Base-by-base conservation (phyloP, 2,113 vertebrate species). In the Mola mola region DNA sequence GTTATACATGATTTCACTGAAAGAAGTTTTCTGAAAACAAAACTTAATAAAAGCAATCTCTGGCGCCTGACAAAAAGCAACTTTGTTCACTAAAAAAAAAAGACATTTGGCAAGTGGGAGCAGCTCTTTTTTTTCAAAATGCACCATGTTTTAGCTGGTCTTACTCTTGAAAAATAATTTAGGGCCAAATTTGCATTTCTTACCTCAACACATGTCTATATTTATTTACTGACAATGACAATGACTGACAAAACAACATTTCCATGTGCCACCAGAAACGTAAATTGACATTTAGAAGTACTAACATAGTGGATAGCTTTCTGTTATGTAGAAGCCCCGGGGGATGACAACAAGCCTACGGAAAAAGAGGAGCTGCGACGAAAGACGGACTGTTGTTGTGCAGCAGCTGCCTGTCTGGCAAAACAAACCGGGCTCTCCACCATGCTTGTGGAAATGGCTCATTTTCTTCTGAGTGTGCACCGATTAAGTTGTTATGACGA, bases 401-500 rank as follows among this genome's bases (percentile, higher is more conserved):
- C 63, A 43, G 46, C 48, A 78, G 49, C 67, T 80, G 67, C 29
- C 41, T 66, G 38, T 36, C 52, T 72, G 65, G 47, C 44, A 68
- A 52, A 80, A 75, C 50, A 86, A 77, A 75, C 52, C 20, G 56
- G 36, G 21, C 43, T 22, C 36, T 71, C 13, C 24, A 36, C 51
- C 49, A 55, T 16, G 31, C 61, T 29, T 29, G 55, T 17, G 1
- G 46, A 74, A 75, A 67, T 16, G 15, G 37, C 52, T 71, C 44
- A 47, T 71, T 76, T 79, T 67, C 71, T 66, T 68, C 46, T 19
- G 65, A 77, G 67, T 65, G 49, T 46, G 17, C 33, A 50, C 73
- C 83, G 84, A 89, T 87, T 86, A 84, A 81, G 68, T 74, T 59
- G 75, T 84, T 81, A 66, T 79, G 66, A 81, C 5, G 46, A 83